Conservation (phyloP, 2,797 vertebrate species). For the Avahi laniger region DNA sequence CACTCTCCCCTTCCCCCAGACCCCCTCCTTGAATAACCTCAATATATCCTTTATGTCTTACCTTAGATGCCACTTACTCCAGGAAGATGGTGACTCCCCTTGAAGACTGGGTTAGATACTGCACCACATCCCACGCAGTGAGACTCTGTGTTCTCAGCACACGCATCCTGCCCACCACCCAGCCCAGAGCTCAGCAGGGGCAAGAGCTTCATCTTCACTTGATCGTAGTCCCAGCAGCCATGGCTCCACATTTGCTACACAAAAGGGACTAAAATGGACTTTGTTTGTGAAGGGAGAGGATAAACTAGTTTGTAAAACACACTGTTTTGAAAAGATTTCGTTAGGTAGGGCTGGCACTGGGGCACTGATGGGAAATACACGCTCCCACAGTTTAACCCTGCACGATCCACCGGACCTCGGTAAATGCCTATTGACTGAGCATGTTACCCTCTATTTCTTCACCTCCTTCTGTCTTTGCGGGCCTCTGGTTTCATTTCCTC, state of each 20-base stretch:
- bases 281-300: neutral
- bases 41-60: neutral
- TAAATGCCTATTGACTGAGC: rapidly evolving
- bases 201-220: neutral
- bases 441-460: neutral
- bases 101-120: too few relatives aligned
- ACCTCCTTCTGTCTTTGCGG: neutral
- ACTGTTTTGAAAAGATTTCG: too few relatives aligned
- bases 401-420: rapidly evolving
- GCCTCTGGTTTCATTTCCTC: neutral
- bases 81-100: neutral
- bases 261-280: neutral
- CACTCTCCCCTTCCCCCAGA: neutral
- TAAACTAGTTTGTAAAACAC: rapidly evolving
- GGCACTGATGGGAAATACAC: rapidly evolving
- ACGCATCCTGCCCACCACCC: rapidly evolving
- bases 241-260: too few relatives aligned
- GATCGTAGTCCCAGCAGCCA: too few relatives aligned
- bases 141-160: neutral
- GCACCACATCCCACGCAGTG: rapidly evolving
- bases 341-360: too few relatives aligned
- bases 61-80: neutral
- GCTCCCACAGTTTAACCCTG: rapidly evolving
- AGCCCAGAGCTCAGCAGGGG: rapidly evolving
- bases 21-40: neutral